A percentile compares a stretch with the other conserved stretches of the same genome.
phyloP scores from a whole-genome alignment of 2,113 vertebrate species.

The Motacilla tschutschensis region DNA sequence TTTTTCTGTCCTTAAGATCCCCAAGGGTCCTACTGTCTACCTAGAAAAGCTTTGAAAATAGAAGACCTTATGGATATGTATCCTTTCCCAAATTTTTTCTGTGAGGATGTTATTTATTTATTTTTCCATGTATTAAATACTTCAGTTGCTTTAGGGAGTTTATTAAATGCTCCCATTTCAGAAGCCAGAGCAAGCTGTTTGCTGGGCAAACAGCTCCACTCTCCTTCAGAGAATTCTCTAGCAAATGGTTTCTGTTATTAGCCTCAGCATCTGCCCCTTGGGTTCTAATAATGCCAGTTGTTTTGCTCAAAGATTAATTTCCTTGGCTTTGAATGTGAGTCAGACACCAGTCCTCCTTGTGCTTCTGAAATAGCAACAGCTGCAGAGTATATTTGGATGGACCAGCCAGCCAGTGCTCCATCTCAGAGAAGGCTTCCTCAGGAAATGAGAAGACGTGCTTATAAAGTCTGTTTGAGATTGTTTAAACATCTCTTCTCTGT shows the following conservation, averaged over 20 bases:
- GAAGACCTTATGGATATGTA: background rate
- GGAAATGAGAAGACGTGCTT: slow-evolving; percentile 16
- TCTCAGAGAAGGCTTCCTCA: slow-evolving; percentile 22
- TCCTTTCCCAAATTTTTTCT: slow-evolving; percentile 1
- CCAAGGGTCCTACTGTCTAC: background rate
- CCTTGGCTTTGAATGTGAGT: slow-evolving; percentile 51
- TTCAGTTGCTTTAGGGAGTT: slow-evolving; percentile 12
- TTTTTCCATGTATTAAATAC: slow-evolving; percentile 30
- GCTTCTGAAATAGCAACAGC: slow-evolving; percentile 47
- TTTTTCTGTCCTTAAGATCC: background rate
- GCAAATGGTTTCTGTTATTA: slow-evolving; percentile 47
- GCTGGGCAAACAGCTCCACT: slow-evolving; percentile 1
- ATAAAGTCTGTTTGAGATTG: slow-evolving; percentile 10
- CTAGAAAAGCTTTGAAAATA: background rate
- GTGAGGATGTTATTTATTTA: slow-evolving; percentile 18
- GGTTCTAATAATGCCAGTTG: slow-evolving; percentile 30
- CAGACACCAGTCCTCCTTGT: slow-evolving; percentile 14
- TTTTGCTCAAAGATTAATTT: slow-evolving; percentile 56
- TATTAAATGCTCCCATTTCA: slow-evolving; percentile 37
- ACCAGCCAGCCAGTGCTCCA: background rate
- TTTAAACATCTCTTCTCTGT: slow-evolving; percentile 17
- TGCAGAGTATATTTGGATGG: slow-evolving; percentile 17
- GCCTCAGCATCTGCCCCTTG: slow-evolving; percentile 32
- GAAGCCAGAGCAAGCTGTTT: slow-evolving; percentile 9
- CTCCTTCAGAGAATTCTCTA: slow-evolving; percentile 35